Base-by-base conservation (phyloP, 30 jellyfish, hydroid and myxozoan species). In the Sanderia malayensis region DNA sequence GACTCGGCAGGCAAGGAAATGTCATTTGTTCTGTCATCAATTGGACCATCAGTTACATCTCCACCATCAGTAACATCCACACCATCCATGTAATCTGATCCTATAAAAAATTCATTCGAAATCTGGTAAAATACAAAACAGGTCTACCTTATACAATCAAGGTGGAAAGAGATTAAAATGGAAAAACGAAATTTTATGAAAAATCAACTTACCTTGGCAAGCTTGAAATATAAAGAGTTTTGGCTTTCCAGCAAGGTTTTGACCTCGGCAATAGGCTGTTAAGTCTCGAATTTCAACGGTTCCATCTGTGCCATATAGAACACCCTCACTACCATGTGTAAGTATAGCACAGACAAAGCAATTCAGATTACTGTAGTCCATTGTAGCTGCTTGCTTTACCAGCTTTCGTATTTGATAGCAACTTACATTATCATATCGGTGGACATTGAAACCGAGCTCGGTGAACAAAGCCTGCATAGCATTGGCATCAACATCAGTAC, bases 261-360 rank as follows among this genome's bases (percentile, higher is more conserved):
- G 52, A 17, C 89, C 98, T 31, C 96, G 29, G 58, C 84, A 91
- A 45, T 55, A 91, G 31, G 89, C 95, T 58, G 98, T 91, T 17
- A 91, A 41, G 24, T 91, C 96, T 73, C 93, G 75, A 70, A 91
- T 84, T 18, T 84, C 95, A 30, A 91, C 87, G 15, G 95, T 84
- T 20, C 98, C 98, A 73, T 91, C 98, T 0, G 92, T 91, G 9
- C 96, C 98, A 68, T 91, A 91, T 22, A 91, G 41, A 34, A 91
- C 93, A n/a, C 98, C 98, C 58, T 91, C 98, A 73, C 84, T 95
- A 21, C 98, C 98, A 80, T 91, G 98, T 34, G 96, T 91, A 22
- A 91, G 78, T 7, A 91, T 72, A 2, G 96, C 89, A 71, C 93
- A 75, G 0, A 86, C 74, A 23, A 91, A 76, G 46, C 94, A 73